phyloP scores from a whole-genome alignment of 2,113 vertebrate species.

The Paramisgurnus dabryanus region DNA sequence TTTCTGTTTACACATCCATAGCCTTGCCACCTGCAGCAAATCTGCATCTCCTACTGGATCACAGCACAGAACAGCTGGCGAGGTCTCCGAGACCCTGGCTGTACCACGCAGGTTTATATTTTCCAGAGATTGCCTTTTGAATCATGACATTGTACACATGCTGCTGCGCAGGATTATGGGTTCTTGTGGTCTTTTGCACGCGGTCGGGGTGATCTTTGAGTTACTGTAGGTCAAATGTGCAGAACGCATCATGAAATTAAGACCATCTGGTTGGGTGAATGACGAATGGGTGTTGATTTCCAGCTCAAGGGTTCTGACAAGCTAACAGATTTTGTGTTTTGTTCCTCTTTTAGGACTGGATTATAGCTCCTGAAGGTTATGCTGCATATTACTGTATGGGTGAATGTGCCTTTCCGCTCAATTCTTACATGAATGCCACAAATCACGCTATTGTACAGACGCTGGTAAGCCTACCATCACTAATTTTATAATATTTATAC shows the following conservation, averaged over 20 bases:
- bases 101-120: background rate
- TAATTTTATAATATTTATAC: background rate
- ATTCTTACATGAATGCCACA: conserved; percentile 98
- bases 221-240: background rate
- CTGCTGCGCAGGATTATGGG: background rate
- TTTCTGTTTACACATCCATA: conserved; percentile 33
- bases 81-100: background rate
- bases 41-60: conserved; percentile 36
- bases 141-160: conserved; percentile 9
- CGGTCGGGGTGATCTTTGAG: background rate
- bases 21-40: conserved; percentile 32
- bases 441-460: conserved; percentile 98
- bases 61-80: conserved; percentile 14
- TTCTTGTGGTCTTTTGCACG: background rate
- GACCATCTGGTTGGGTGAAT: conserved; percentile 5
- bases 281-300: background rate
- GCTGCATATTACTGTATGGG: conserved; percentile 97
- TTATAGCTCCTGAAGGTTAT: conserved; percentile 94
- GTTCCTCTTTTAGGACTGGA: conserved; percentile 86
- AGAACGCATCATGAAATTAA: background rate
- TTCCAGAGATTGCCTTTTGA: background rate
- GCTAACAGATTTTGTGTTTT: conserved; percentile 12
- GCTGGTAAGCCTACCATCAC: conserved; percentile 73
- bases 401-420: conserved; percentile 94
- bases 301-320: background rate